Conservation (phyloP, 2,888 invertebrate species). For the Urechis unicinctus region DNA sequence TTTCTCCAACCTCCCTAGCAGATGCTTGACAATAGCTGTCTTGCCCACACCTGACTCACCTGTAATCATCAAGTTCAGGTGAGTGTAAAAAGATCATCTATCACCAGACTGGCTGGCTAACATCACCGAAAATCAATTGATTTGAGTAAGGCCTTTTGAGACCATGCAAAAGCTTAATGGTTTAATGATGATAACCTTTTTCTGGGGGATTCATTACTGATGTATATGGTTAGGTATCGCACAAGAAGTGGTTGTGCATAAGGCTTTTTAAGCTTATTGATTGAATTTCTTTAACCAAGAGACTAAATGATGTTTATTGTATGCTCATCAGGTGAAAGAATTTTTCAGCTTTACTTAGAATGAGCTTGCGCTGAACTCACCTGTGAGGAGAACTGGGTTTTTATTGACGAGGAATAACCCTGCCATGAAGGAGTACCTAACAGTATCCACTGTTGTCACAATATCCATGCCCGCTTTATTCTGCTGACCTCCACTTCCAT, state of each 20-base stretch:
- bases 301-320: too few species aligned
- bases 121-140: too few species aligned
- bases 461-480: constrained; percentile 30
- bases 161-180: neutral
- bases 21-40: constrained; percentile 43
- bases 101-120: too few species aligned
- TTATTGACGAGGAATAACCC: constrained; percentile 41
- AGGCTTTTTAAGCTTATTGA: neutral
- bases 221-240: too few species aligned
- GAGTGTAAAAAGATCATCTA: too few species aligned
- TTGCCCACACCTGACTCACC: constrained; percentile 50
- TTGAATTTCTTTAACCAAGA: neutral
- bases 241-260: neutral
- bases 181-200: too few species aligned
- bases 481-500: neutral
- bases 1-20: constrained; percentile 37
- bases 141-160: too few species aligned
- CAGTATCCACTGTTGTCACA: constrained; percentile 47
- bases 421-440: constrained; percentile 47
- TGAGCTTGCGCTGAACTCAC: constrained; percentile 23
- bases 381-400: constrained; percentile 46
- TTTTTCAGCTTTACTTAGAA: too few species aligned
- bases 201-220: too few species aligned
- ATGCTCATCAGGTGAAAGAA: too few species aligned
- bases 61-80: too few species aligned